Conservation (phyloP, 2,797 vertebrate species). For the Coluber constrictor region DNA sequence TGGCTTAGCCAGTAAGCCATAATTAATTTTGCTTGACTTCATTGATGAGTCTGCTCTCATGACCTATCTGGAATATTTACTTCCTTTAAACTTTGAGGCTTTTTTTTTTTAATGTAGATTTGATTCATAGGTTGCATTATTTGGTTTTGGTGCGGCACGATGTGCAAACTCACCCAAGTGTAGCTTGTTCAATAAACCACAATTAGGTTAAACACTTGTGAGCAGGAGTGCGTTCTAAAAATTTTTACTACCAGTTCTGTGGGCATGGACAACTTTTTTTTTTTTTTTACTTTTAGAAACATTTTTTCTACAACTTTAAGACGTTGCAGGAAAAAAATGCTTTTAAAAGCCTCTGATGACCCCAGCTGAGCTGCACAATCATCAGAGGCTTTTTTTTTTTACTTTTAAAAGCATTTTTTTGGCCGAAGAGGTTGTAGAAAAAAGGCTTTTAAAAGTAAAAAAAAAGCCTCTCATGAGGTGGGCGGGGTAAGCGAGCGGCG, state of each 20-base stretch:
- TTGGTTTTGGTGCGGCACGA: background rate
- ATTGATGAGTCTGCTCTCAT: background rate
- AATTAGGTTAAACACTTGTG: background rate
- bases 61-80: background rate
- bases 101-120: background rate
- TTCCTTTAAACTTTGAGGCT: background rate
- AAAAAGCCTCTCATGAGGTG: too few species aligned
- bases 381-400: too few species aligned
- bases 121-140: background rate
- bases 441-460: too few species aligned
- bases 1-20: background rate
- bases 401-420: too few species aligned
- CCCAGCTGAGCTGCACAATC: too few species aligned
- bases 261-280: too few species aligned
- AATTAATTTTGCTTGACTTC: background rate
- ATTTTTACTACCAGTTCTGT: too few species aligned
- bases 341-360: too few species aligned
- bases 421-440: too few species aligned
- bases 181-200: background rate
- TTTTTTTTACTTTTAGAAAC: too few species aligned
- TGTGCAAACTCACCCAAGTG: background rate
- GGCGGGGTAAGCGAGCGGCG: accelerated
- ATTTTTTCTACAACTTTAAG: too few species aligned
- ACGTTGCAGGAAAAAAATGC: too few species aligned
- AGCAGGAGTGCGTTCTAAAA: background rate